These are phyloP conservation scores for Drosophila sechellia DNA, from an alignment of 1,140 invertebrate genomes.

Conservation along the genomic window DNA sequence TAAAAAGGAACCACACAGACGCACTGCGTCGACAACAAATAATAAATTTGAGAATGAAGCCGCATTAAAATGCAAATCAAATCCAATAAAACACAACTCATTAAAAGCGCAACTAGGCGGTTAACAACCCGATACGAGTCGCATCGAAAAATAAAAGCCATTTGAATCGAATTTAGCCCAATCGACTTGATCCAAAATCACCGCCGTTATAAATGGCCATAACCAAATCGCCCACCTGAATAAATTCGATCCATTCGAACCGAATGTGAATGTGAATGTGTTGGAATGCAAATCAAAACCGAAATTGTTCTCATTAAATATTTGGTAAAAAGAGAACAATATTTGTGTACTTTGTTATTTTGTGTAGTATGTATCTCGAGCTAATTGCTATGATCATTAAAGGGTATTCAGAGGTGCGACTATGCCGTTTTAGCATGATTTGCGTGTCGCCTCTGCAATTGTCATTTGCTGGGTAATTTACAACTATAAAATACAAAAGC, in stretches of 20 bases:
- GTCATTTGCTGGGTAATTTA: constrained; percentile 48
- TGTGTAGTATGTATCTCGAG: too few species aligned
- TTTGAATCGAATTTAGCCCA: constrained; percentile 13
- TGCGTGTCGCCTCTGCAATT: constrained; percentile 17
- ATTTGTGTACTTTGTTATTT: too few species aligned
- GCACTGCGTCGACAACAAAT: constrained; percentile 62
- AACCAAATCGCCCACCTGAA: constrained; percentile 14
- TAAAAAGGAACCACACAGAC: background rate
- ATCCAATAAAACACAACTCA: constrained; percentile 77
- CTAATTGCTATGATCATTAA: too few species aligned
- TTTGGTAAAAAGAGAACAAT: too few species aligned
- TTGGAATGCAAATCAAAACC: background rate
- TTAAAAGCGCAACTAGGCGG: constrained; percentile 73
- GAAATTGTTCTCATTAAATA: too few species aligned
- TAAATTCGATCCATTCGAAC: background rate
- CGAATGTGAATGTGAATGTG: background rate
- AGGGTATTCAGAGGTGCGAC: background rate
- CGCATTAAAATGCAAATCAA: constrained; percentile 75
- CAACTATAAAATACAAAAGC: constrained; percentile 47
- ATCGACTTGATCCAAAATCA: constrained; percentile 7
- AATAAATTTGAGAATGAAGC: constrained; percentile 52
- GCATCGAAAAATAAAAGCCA: constrained; percentile 18
- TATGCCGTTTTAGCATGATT: background rate
- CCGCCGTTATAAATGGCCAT: constrained; percentile 18
- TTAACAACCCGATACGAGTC: constrained; percentile 31